These are phyloP conservation scores for Axea sp. DNA, from an alignment of 2,888 invertebrate species.

Conservation along the genomic window DNA sequence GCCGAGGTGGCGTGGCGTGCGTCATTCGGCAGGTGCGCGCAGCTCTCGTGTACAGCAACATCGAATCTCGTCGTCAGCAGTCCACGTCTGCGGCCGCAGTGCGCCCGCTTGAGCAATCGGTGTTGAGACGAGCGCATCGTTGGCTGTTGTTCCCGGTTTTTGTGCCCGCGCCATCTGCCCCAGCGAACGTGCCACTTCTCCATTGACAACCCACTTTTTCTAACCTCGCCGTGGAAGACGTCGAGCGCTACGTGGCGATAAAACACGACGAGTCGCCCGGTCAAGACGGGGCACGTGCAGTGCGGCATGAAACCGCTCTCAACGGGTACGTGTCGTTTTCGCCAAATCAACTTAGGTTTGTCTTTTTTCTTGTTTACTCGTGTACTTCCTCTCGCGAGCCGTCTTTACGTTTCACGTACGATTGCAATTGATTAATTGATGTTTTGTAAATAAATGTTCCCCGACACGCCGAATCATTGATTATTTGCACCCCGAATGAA, in stretches of 20 bases:
- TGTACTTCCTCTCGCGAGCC: too few relatives aligned
- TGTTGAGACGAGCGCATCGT: constrained; percentile 14
- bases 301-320: constrained; percentile 41
- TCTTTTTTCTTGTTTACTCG: neutral
- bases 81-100: constrained; percentile 30
- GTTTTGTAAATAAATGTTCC: too few relatives aligned
- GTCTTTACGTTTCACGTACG: too few relatives aligned
- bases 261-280: constrained; percentile 24
- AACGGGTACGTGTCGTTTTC: constrained; percentile 38
- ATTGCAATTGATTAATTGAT: too few relatives aligned
- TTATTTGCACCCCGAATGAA: too few relatives aligned
- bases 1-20: constrained; percentile 58
- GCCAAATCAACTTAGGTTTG: too few relatives aligned
- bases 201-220: too few relatives aligned
- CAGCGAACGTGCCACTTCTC: too few relatives aligned
- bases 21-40: constrained; percentile 58
- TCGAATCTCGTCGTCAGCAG: constrained; percentile 26
- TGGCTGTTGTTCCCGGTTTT: constrained; percentile 5
- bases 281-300: constrained; percentile 43
- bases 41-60: constrained; percentile 47
- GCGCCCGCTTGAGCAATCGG: constrained; percentile 27
- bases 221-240: constrained; percentile 42
- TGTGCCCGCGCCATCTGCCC: constrained; percentile 1
- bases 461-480: too few relatives aligned
- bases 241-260: constrained; percentile 49